A percentile compares a stretch with the other conserved stretches of the same genome.
These are phyloP conservation scores for Micrasema longulum DNA, from an alignment of 1,140 invertebrate genomes.

Conservation along the genomic window DNA sequence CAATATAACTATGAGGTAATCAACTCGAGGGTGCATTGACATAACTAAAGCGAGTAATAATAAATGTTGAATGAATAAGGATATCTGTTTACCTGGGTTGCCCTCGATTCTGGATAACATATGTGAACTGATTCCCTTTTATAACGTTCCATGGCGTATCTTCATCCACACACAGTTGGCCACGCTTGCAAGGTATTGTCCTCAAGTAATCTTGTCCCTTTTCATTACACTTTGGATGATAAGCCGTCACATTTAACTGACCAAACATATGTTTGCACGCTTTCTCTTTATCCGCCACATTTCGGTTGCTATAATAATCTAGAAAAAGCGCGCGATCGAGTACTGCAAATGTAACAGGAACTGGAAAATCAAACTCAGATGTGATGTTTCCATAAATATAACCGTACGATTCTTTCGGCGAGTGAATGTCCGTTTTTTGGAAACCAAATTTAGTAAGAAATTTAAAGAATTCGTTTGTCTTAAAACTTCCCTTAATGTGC, in stretches of 20 bases:
- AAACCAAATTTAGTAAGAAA: conserved; percentile 96
- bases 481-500: conserved; percentile 75
- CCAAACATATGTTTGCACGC: conserved; percentile 89
- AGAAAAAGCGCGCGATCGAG: conserved; percentile 89
- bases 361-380: conserved; percentile 72
- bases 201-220: conserved; percentile 89
- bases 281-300: conserved; percentile 70
- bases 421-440: conserved; percentile 92
- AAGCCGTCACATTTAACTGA: conserved; percentile 84
- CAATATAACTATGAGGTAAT: too few species aligned
- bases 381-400: conserved; percentile 93
- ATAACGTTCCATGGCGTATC: conserved; percentile 87
- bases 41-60: too few species aligned
- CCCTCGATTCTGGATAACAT: conserved; percentile 87
- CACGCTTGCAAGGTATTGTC: conserved; percentile 85
- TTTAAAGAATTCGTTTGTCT: conserved; percentile 84
- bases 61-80: too few species aligned
- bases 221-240: conserved; percentile 85
- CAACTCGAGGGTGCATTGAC: too few species aligned
- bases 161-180: conserved; percentile 87
- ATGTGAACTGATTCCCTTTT: conserved; percentile 91
- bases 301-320: conserved; percentile 87
- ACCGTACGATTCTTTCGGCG: conserved; percentile 85
- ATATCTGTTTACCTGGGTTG: conserved; percentile 81
- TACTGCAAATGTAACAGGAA: conserved; percentile 86